These are phyloP conservation scores for Spongilla lacustris DNA, from an alignment of 37 sponge, comb jelly and placozoan species.

Conservation along the genomic window DNA sequence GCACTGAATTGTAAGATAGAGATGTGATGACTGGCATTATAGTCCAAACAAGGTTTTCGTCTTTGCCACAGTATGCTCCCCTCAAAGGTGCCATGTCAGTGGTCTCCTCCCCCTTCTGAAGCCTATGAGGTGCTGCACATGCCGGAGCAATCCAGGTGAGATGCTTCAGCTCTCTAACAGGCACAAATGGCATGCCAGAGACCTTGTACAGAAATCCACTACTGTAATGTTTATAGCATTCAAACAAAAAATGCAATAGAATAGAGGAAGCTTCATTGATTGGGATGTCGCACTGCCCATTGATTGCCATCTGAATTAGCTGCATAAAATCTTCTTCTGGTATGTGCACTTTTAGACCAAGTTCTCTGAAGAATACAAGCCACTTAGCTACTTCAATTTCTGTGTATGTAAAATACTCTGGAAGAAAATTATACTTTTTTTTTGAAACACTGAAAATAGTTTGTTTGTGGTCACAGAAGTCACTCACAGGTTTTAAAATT, in stretches of 20 bases:
- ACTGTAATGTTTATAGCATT: neutral
- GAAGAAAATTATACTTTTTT: conserved; percentile 26
- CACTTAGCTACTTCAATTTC: neutral
- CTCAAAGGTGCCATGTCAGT: neutral
- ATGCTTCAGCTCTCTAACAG: neutral
- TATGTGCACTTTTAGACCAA: conserved; percentile 7
- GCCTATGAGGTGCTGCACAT: neutral
- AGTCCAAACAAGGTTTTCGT: conserved; percentile 45
- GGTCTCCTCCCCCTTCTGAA: neutral
- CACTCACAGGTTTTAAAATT: conserved; percentile 9
- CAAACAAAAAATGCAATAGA: neutral
- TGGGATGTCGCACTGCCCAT: neutral
- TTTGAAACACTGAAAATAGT: conserved; percentile 25
- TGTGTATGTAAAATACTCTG: conserved; percentile 6
- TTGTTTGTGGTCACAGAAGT: conserved; percentile 22
- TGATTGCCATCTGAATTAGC: conserved; percentile 5
- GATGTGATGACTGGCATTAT: conserved; percentile 43
- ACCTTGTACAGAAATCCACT: conserved; percentile 18
- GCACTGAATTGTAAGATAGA: neutral
- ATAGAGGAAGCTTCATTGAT: neutral
- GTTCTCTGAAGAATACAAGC: conserved; percentile 39
- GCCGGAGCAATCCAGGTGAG: conserved; percentile 43
- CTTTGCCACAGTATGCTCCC: neutral
- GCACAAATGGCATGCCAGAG: conserved; percentile 42
- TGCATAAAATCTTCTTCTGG: conserved; percentile 27